Evolutionary conservation across 2,113 vertebrate species (phyloP), one percentile per base, ranked within the genome.

Genomic region (Rhegmatorhina hoffmannsi): DNA sequence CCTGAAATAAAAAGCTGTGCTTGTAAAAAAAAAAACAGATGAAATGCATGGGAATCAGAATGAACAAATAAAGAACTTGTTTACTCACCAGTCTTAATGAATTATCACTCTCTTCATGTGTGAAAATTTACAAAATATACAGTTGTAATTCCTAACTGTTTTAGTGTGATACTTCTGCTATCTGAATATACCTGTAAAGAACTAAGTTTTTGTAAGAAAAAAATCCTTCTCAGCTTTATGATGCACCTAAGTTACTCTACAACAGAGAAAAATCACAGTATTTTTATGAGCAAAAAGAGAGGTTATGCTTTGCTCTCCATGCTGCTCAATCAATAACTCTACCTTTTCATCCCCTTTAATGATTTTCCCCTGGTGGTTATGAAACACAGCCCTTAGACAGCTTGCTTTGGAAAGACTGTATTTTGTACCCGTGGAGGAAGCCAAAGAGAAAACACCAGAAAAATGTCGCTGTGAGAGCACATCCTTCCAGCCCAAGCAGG

Each of bases 251-350:
- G 38, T 59, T 81, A 82, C 33, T 67, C 16, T 1, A 14, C 34
- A 74, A 67, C 33, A 44, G 52, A 91, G 47, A 67, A 94, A 82
- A 96, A 87, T 47, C 52, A 89, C 40, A 19, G 68, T 75, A 70
- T 75, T 87, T 83, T 76, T 47, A 75, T 38, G 66, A 91, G 62
- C 55, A 89, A 72, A 49, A 91, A 58, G 49, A 63, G 25, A 92
- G 29, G 47, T 58, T 84, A 43, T 14, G 38, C 81, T 92, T 94
- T 70, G 77, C 44, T 25, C 29, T 94, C 64, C 64, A 67, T 24
- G 55, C 52, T 82, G 18, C 62, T 78, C 25, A 87, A 87, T 92
- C 89, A 81, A 77, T 95, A 92, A 63, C 77, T 87, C 74, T 67
- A 68, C 66, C 40, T 84, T 68, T 92, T 82, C 59, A 94, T 94